Conservation (phyloP, 2,797 vertebrate species). For the Otolemur crassicaudatus region DNA sequence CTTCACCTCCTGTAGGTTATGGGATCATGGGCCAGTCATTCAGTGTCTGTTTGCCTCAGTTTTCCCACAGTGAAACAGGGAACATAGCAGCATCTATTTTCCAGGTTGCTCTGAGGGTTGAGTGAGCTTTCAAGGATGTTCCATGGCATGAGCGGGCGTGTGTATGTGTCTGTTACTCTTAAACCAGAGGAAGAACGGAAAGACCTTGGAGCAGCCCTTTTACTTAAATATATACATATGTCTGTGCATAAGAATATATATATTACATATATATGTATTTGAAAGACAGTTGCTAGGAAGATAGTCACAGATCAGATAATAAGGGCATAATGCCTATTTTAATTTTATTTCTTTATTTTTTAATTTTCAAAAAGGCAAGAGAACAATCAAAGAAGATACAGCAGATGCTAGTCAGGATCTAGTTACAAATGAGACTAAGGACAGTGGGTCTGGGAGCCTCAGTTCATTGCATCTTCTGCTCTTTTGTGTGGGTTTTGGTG, state of each 20-base stretch:
- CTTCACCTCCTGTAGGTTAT: not conserved
- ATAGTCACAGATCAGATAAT: not conserved
- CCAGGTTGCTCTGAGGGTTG: not conserved
- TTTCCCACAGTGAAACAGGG: not conserved
- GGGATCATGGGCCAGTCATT: not conserved
- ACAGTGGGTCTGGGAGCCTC: too few relatives aligned
- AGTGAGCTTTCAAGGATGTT: accelerated
- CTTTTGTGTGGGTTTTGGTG: too few relatives aligned
- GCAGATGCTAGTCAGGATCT: not conserved
- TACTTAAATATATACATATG: not conserved
- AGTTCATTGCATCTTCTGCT: not conserved
- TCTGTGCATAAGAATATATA: too few relatives aligned
- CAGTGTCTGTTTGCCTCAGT: not conserved
- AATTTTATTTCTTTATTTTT: not conserved
- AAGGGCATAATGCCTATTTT: not conserved
- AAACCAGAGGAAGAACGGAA: not conserved
- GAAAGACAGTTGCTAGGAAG: not conserved
- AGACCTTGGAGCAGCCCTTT: not conserved
- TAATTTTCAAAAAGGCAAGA: not conserved
- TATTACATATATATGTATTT: not conserved
- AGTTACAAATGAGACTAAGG: not conserved
- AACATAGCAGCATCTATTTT: too few relatives aligned
- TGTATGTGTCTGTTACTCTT: accelerated
- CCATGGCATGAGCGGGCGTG: too few relatives aligned
- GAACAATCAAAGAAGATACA: not conserved